Evolutionary conservation across 2,797 vertebrate species (phyloP).

Genomic region (Chaenodraco wilsoni): DNA sequence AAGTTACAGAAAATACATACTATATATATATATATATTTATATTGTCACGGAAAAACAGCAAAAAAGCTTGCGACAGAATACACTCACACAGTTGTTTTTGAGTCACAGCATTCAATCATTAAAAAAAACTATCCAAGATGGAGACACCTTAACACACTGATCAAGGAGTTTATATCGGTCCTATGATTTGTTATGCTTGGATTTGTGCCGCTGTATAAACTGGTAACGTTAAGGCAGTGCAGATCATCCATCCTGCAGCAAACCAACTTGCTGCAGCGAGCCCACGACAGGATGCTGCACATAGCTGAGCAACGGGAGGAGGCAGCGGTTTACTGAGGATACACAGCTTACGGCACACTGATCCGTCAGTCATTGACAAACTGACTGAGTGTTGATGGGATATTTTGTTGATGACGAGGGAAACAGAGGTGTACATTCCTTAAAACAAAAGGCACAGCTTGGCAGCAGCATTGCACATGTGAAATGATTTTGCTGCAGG

Average conservation of each 20-base stretch:
- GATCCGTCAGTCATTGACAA: conserved; percentile 24
- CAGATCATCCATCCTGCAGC: conserved; percentile 49
- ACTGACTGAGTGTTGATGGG: conserved; percentile 18
- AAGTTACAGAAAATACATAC: conserved; percentile 89
- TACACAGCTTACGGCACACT: conserved; percentile 59
- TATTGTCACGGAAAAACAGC: conserved; percentile 85
- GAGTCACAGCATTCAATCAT: conserved; percentile 87
- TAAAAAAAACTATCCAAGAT: conserved; percentile 66
- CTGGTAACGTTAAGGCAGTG: conserved; percentile 67
- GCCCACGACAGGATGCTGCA: conserved; percentile 36
- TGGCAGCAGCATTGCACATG: conserved; percentile 80
- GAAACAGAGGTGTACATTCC: conserved; percentile 70
- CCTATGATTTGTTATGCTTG: conserved; percentile 44
- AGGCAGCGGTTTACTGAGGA: conserved; percentile 49
- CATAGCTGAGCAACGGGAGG: conserved; percentile 47
- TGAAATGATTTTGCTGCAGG: conserved; percentile 75
- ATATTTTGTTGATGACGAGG: conserved; percentile 42
- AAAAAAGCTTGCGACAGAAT: conserved; percentile 85
- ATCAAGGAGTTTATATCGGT: conserved; percentile 42
- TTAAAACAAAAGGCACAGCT: conserved; percentile 86
- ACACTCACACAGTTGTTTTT: conserved; percentile 83
- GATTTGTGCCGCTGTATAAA: conserved; percentile 41
- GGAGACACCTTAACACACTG: conserved; percentile 44
- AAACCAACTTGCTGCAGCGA: conserved; percentile 20
- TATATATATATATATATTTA: conserved; percentile 67